These are phyloP conservation scores for Moxostoma hubbsi DNA, from an alignment of 2,797 vertebrate species.

Conservation along the genomic window DNA sequence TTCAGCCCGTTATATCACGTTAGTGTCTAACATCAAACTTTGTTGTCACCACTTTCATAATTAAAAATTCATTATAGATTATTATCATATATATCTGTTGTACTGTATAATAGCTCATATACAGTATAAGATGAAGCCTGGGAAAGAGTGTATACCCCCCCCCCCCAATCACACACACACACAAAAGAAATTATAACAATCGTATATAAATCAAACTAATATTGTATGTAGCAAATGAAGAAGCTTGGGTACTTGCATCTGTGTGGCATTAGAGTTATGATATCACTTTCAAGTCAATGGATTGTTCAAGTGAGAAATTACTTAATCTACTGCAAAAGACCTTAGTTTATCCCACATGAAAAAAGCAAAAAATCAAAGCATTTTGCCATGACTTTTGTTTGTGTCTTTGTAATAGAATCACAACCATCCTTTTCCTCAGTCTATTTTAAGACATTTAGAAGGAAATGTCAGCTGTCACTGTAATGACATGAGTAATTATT, in stretches of 20 bases:
- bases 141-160: no score
- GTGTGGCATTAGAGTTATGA: constrained; percentile 29
- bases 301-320: constrained; percentile 20
- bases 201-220: no score
- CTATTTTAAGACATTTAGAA: neutral
- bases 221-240: constrained; percentile 18
- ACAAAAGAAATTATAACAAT: no score
- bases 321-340: constrained; percentile 3
- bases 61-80: no score
- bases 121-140: no score
- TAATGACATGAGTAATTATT: neutral
- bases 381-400: neutral
- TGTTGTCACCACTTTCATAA: no score
- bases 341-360: constrained; percentile 13
- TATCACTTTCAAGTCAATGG: neutral
- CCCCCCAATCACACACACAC: no score
- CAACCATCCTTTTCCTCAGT: neutral
- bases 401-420: neutral
- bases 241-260: constrained; percentile 3
- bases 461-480: neutral
- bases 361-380: constrained; percentile 20
- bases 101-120: no score
- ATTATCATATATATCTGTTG: no score
- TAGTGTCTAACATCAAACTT: no score
- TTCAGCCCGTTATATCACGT: no score